Base-by-base conservation (phyloP, 2,888 invertebrate species). In the Drosophila stalkeri region DNA sequence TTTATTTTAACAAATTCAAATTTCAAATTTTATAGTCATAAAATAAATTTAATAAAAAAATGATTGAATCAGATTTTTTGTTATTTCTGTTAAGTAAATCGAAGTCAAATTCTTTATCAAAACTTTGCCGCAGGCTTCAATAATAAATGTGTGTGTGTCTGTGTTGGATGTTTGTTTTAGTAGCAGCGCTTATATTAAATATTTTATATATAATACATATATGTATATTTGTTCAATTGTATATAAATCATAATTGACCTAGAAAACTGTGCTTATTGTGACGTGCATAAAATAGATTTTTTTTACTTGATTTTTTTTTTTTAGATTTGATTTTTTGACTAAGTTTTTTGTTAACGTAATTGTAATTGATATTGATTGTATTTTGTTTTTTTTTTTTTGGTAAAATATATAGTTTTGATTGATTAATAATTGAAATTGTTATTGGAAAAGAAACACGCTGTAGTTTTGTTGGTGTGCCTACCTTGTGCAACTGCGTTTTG, bases 401-500 rank as follows among this genome's bases (percentile, higher is more conserved):
- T 55, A 23, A 41, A 33, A 37, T 47, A 46, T 59, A 59, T 59
- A 43, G 43, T 69, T 69, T 57, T 65, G 52, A 57, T 82, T 87
- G 67, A 77, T 83, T 70, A 87, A 87, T 82, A 85, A 87, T 87
- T 87, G 88, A 84, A 84, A 87, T 84, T 82, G 75, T 79, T 85
- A 87, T 72, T 86, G 70, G 71, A 77, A 85, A 81, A 73, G 20
- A 84, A 82, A 80, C 75, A 85, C 75, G 75, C 85, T 86, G 85
- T 89, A 89, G 88, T 85, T 87, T 86, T 86, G 85, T 89, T 83
- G 78, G 88, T 91, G 89, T 87, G 91, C 92, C 92, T 91, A 91
- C 91, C 91, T 91, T 91, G 90, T 91, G 92, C 92, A 91, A 91
- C 92, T 91, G 92, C 91, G 89, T 90, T 84, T 82, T 82, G 82